Conservation (phyloP, 2,797 vertebrate species). For the Percopsis omiscomaycus region DNA sequence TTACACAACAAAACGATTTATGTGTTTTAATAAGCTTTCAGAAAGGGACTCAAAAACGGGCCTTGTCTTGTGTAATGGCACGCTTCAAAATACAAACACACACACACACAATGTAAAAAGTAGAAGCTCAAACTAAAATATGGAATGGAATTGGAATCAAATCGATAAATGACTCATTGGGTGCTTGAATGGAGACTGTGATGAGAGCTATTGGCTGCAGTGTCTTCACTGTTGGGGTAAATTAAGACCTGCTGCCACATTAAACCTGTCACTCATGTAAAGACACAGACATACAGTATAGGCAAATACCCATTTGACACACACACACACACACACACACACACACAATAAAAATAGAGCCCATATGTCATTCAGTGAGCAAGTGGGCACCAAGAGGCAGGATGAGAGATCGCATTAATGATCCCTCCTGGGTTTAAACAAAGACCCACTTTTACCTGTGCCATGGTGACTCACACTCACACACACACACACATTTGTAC, state of each 20-base stretch:
- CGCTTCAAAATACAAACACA: no score
- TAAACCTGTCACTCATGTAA: neutral
- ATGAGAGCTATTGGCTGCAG: no score
- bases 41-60: neutral
- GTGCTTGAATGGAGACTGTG: no score
- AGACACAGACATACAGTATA: neutral
- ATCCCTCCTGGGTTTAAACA: slow-evolving; percentile 72
- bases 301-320: slow-evolving; percentile 35
- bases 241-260: no score
- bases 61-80: no score
- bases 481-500: neutral
- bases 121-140: no score
- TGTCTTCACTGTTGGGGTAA: no score
- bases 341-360: slow-evolving; percentile 62
- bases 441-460: slow-evolving; percentile 59
- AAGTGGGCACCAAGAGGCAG: slow-evolving; percentile 53
- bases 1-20: neutral
- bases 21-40: neutral
- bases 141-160: no score
- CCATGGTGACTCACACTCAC: slow-evolving; percentile 31
- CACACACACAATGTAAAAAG: no score
- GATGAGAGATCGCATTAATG: slow-evolving; percentile 71
- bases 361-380: slow-evolving; percentile 55
- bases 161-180: no score
- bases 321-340: neutral